Evolutionary conservation across 2,113 vertebrate genomes (phyloP).

Genomic region (Eclectus roratus): DNA sequence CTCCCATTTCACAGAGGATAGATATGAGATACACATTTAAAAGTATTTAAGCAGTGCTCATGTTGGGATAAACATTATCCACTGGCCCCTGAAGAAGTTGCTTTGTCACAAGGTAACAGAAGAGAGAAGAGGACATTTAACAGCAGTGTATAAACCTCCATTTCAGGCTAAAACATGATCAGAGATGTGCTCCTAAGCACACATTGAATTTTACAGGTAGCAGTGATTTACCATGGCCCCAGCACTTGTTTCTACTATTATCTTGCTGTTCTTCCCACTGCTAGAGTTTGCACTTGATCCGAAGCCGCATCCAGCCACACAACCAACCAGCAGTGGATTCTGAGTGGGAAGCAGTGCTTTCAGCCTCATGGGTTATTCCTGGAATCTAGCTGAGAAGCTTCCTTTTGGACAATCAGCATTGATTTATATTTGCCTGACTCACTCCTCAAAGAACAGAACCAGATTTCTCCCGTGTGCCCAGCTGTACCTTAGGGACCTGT

Average conservation of each 20-base stretch:
- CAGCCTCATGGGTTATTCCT: not conserved
- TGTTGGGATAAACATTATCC: not conserved
- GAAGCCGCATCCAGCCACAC: not conserved
- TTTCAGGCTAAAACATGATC: not conserved
- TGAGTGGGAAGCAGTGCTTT: not conserved
- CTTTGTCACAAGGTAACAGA: not conserved
- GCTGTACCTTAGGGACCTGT: not conserved
- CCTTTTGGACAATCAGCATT: not conserved
- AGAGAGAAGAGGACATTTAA: not conserved
- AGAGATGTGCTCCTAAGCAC: not conserved
- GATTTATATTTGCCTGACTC: not conserved
- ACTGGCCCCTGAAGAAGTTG: not conserved
- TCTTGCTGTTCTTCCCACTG: not conserved
- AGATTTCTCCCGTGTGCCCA: not conserved
- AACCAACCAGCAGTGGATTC: not conserved
- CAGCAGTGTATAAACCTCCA: not conserved
- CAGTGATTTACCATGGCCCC: not conserved
- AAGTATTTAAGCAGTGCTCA: not conserved
- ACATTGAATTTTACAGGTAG: not conserved
- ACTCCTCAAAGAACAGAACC: not conserved
- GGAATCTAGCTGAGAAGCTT: not conserved
- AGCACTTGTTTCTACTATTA: not conserved
- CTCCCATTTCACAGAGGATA: not conserved
- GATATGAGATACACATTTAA: not conserved
- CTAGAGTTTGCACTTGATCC: not conserved